Evolutionary conservation across 2,888 invertebrate species (phyloP), one percentile per base, ranked within the genome.

Genomic region (Scelioninae gen. 2): DNA sequence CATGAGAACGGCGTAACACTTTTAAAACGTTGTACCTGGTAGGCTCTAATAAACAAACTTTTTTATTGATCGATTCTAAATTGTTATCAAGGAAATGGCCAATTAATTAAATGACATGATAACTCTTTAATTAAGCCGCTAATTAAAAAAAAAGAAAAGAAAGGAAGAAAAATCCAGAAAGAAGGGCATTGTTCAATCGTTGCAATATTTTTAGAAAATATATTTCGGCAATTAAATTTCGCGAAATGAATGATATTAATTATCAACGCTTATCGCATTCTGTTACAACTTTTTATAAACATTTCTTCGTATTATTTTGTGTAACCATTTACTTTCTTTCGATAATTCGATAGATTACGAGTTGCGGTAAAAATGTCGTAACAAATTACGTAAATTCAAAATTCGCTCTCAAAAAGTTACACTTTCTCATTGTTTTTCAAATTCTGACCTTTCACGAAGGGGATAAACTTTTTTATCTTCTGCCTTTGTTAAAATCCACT

Each of bases 1-100:
- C 73, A 73, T 73, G 75, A 73, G 75, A 76, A 46, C 75, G 28
- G 16, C 52, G 75, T 61, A 75, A 73, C 63, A 70, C 63, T 73
- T 61, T 73, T 60, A 48, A 63, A 63, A 68, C 63, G 35, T 41
- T 57, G 57, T 25, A 68, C 37, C 55, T 67, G 48, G 55, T 55
- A 67, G 61, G 65, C 65, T 72, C 65, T 67, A 28, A 65, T 65
- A 72, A 72, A 65, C 72, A 72, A 71, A 58, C 37, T 41, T 53
- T 63, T 50, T 55, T 39, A 63, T 48, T 15, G 57, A 70, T 70
- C 55, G 50, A 50, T 46, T 57, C 50, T 52, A 52, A 43, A 45
- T 25, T 45, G 19, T 48, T 37, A 48, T 19, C 18, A 19, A 0
- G 13, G 45, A 25, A 16, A 41, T 28, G n/a, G n/a, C n/a, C 7